phyloP scores from a whole-genome alignment of 1,140 invertebrate genomes.

The Zaprionus camerounensis region DNA sequence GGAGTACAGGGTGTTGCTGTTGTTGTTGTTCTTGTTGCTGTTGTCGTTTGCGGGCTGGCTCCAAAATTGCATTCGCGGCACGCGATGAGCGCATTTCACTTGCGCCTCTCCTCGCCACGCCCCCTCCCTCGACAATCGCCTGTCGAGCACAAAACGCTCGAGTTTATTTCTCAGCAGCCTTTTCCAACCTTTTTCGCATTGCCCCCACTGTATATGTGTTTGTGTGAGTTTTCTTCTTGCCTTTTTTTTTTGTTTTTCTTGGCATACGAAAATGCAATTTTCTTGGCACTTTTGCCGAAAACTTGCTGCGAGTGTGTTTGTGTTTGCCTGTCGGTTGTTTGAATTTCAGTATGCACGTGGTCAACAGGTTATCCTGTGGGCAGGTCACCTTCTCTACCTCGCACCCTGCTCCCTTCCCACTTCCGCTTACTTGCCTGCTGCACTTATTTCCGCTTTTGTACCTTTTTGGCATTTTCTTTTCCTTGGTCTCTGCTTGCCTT shows the following conservation, averaged over 20 bases:
- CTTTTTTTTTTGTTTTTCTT: constrained; percentile 14
- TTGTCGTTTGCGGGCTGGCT: constrained; percentile 23
- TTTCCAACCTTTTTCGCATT: constrained; percentile 77
- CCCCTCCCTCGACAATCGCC: constrained; percentile 28
- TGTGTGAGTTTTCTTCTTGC: not conserved
- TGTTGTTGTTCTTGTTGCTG: constrained; percentile 19
- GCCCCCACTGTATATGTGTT: constrained; percentile 15
- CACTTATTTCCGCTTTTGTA: constrained; percentile 82
- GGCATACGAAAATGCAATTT: constrained; percentile 74
- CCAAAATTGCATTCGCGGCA: constrained; percentile 82
- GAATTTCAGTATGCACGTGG: constrained; percentile 79
- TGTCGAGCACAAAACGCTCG: constrained; percentile 61
- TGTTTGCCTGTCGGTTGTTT: constrained; percentile 42
- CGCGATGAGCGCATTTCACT: constrained; percentile 80
- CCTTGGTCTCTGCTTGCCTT: constrained; percentile 45
- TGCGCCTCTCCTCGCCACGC: constrained; percentile 17
- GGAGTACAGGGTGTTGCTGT: constrained; percentile 13
- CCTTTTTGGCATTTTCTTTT: constrained; percentile 80
- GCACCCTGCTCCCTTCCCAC: not conserved
- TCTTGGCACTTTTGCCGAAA: constrained; percentile 80
- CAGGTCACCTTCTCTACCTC: constrained; percentile 28
- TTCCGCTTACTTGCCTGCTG: constrained; percentile 57
- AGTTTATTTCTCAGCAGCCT: constrained; percentile 75
- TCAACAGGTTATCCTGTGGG: constrained; percentile 79
- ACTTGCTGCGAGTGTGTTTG: constrained; percentile 49